Base-by-base conservation (phyloP, 53 echinoderm and acorn worm genomes). In the Echinometra lucunter region DNA sequence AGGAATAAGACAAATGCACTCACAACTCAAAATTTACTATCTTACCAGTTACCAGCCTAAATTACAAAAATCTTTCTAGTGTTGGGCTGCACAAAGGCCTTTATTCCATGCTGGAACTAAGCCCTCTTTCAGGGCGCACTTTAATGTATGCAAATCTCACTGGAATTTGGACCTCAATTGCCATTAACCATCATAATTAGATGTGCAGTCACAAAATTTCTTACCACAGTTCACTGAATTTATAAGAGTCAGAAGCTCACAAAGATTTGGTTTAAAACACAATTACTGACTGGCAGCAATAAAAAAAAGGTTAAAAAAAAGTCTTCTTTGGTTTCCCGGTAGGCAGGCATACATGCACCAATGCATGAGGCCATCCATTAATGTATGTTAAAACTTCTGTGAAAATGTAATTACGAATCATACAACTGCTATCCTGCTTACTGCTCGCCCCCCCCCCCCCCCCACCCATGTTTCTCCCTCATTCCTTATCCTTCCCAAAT, bases 61-160 rank as follows among this genome's bases (percentile, higher is more conserved):
- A 70, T 8, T 70, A 3, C 12, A 3, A 70, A 70, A 7, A 37
- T 40, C 40, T 38, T 37, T 17, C 75, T 38, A 40, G 4, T 17
- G 15, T 74, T 37, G 2, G 12, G 17, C 18, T 19, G 37, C 13
- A 40, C 40, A 23, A 88, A 88, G 32, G 88, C 12, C n/a, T 49
- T 49, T 16, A 45, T 37, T 56, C 88, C 30, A 38, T 88, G 55
- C 88, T 88, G 88, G 88, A 88, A 88, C 88, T 88, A 88, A 88
- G 55, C 88, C 75, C 53, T 88, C 49, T 53, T 53, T 88, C 28
- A 88, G 9, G 55, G 32, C n/a, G n/a, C 18, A 27, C 60, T 57
- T 57, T 63, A 90, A 90, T 90, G 90, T 60, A 90, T 90, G 90
- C 90, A 90, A 90, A 90, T 90, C 90, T 37, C 19, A 3, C 60